phyloP scores from a whole-genome alignment of 2,888 invertebrate genomes.

The Lasiommata megera region DNA sequence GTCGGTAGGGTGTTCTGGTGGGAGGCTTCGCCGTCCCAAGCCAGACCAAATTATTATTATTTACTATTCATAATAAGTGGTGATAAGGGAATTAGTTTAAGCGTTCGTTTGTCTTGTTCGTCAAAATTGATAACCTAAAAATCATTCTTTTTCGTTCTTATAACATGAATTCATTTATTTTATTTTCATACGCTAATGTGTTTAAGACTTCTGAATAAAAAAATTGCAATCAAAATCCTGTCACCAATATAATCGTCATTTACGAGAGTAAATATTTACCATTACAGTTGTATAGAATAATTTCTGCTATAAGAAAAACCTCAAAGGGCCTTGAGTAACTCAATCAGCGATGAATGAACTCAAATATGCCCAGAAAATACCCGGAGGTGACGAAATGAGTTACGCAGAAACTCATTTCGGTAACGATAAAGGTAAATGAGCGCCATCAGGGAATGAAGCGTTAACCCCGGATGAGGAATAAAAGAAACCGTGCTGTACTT shows the following conservation, averaged over 20 bases:
- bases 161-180: too few species aligned
- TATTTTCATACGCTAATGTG: too few species aligned
- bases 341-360: slow-evolving; percentile 35
- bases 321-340: slow-evolving; percentile 32
- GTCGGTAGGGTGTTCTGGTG: too few species aligned
- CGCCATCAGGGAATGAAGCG: slow-evolving; percentile 53
- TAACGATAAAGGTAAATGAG: slow-evolving; percentile 67
- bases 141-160: too few species aligned
- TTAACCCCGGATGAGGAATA: slow-evolving; percentile 51
- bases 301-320: slow-evolving; percentile 29
- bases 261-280: neutral
- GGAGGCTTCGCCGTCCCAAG: too few species aligned
- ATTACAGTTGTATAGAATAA: slow-evolving; percentile 5
- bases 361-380: slow-evolving; percentile 44
- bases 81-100: too few species aligned
- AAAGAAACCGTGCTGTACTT: slow-evolving; percentile 1
- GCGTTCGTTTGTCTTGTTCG: too few species aligned
- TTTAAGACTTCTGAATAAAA: too few species aligned
- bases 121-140: too few species aligned
- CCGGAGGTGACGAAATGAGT: slow-evolving; percentile 59
- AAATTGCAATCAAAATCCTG: too few species aligned
- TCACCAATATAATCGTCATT: neutral
- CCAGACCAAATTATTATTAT: too few species aligned
- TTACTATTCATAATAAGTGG: too few species aligned
- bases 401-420: slow-evolving; percentile 64